These are phyloP conservation scores for Zalophus californianus DNA, from an alignment of 2,797 vertebrate species.

Conservation along the genomic window DNA sequence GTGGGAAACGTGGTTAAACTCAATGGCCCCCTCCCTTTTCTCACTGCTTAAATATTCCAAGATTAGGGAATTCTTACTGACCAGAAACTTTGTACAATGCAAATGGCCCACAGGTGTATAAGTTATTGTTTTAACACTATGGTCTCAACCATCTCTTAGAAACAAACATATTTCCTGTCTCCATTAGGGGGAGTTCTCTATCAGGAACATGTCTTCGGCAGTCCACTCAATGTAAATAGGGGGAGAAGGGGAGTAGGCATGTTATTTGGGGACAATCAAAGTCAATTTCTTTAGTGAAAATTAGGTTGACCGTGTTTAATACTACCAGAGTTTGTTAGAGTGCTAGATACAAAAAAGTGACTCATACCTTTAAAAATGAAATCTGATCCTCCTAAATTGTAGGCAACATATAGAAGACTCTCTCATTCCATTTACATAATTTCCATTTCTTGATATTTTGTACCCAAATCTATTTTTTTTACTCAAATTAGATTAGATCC, in stretches of 20 bases:
- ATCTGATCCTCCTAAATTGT: neutral
- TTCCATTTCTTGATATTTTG: neutral
- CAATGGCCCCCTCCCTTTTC: neutral
- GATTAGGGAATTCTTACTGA: neutral
- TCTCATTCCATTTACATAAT: neutral
- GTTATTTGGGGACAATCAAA: neutral
- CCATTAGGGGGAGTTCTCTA: neutral
- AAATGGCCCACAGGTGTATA: neutral
- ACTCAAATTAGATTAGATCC: neutral
- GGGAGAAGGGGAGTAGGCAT: neutral
- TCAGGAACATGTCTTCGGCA: neutral
- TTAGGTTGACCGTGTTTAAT: neutral
- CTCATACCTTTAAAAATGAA: constrained; percentile 14
- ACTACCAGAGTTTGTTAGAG: neutral
- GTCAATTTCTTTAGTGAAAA: neutral
- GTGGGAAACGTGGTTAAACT: neutral
- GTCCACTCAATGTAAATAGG: neutral
- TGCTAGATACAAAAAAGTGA: neutral
- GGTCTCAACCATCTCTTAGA: neutral
- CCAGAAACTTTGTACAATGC: neutral
- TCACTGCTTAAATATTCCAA: neutral
- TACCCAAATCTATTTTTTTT: neutral
- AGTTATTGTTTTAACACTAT: neutral
- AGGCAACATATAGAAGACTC: neutral
- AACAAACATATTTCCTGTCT: neutral